These are phyloP conservation scores for Myotis daubentonii DNA, from an alignment of 2,797 vertebrate species.

Conservation along the genomic window DNA sequence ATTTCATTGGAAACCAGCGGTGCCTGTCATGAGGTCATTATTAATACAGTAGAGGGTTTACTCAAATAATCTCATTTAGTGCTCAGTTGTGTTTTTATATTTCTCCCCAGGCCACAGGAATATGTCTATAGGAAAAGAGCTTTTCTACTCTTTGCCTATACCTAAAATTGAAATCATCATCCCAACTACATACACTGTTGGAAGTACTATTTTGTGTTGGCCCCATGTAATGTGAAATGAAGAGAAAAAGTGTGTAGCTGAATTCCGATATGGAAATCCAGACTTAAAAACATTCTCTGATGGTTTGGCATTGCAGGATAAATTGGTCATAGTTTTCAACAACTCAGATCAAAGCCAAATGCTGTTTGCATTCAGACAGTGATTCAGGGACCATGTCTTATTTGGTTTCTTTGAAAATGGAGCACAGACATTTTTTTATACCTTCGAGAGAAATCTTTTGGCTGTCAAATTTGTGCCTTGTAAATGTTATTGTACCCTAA, in stretches of 20 bases:
- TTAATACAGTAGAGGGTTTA: conserved; percentile 69
- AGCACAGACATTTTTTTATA: conserved; percentile 80
- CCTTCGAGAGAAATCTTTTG: conserved; percentile 73
- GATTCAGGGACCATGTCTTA: conserved; percentile 81
- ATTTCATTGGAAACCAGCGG: conserved; percentile 67
- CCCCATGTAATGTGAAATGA: conserved; percentile 63
- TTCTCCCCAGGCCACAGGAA: conserved; percentile 71
- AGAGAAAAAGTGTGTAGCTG: conserved; percentile 67
- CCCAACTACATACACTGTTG: conserved; percentile 48
- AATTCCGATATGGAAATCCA: conserved; percentile 74
- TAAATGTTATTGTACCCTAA: conserved; percentile 72
- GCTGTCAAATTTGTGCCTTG: conserved; percentile 65
- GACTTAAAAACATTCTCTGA: conserved; percentile 75
- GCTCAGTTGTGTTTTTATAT: conserved; percentile 63
- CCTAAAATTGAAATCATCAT: conserved; percentile 58
- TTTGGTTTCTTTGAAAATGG: conserved; percentile 79
- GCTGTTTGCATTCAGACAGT: conserved; percentile 80
- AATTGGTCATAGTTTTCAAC: conserved; percentile 82
- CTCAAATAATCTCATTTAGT: conserved; percentile 69
- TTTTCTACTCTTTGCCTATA: conserved; percentile 50
- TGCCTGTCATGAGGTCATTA: conserved; percentile 71
- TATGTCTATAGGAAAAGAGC: conserved; percentile 71
- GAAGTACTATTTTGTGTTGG: conserved; percentile 65
- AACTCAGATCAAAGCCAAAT: conserved; percentile 82
- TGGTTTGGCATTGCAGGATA: conserved; percentile 75